Base-by-base conservation (phyloP, 2,888 invertebrate species). In the Notodonta ziczac region DNA sequence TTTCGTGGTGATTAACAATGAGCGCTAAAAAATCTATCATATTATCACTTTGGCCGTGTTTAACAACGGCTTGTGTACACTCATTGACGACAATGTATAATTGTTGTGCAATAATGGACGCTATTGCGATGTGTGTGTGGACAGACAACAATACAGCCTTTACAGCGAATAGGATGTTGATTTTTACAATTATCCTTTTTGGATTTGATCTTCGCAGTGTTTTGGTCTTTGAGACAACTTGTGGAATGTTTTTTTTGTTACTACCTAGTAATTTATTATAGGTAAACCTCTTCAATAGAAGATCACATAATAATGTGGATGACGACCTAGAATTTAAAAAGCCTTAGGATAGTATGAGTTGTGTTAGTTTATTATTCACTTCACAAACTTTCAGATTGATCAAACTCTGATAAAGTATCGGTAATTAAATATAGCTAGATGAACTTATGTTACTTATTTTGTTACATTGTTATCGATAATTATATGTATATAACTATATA, bases 1-100 rank as follows among this genome's bases (percentile, higher is more conserved):
- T 64, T 73, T 85, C 84, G 85, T 81, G 82, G 77, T 82, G 70
- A 83, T 86, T 85, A 84, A 85, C 85, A 86, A 86, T 78, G 72
- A 75, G 56, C 66, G 77, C 82, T 81, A 80, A 86, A 78, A 78
- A 75, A 65, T 75, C 72, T 68, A 71, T 66, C 63, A 68, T 65
- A 73, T 82, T 82, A 80, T 66, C 82, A 80, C 73, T 66, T 62
- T 48, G 12, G 5, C 24, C 48, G 57, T 66, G 62, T 59, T 64
- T 67, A 69, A 64, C 65, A 64, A 60, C 61, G 57, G 56, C 24
- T 46, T 57, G 53, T 56, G 54, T 59, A 68, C 52, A 66, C 58
- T 56, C 59, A 66, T 76, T 64, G 71, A 69, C 69, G 68, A 81
- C 76, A 81, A 74, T 76, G 64, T 63, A 71, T 77, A 70, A 74